These are phyloP conservation scores for Prietella phreatophila DNA, from an alignment of 2,113 vertebrate genomes.

Conservation along the genomic window DNA sequence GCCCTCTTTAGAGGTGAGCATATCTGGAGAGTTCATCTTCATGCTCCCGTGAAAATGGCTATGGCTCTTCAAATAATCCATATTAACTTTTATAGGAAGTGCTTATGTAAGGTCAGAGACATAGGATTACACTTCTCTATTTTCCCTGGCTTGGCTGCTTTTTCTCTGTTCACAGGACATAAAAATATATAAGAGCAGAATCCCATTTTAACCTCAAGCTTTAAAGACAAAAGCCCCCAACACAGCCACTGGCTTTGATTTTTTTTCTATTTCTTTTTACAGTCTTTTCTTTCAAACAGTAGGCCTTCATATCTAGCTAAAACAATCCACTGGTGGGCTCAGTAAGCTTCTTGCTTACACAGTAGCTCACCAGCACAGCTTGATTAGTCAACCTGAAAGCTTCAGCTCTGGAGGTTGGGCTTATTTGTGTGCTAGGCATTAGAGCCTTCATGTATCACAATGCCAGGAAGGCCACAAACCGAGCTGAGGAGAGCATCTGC, in stretches of 20 bases:
- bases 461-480: slow-evolving; percentile 20
- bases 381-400: slow-evolving; percentile 20
- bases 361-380: slow-evolving; percentile 44
- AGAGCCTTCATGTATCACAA: slow-evolving; percentile 50
- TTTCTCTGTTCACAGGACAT: slow-evolving; percentile 59
- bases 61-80: slow-evolving; percentile 61
- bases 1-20: slow-evolving; percentile 51
- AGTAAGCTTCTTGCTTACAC: slow-evolving; percentile 40
- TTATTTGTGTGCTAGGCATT: slow-evolving; percentile 15
- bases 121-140: slow-evolving; percentile 66
- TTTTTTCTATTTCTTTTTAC: neutral
- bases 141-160: slow-evolving; percentile 19
- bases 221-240: slow-evolving; percentile 20
- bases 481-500: slow-evolving; percentile 5
- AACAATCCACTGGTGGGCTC: neutral
- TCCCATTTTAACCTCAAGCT: slow-evolving; percentile 30
- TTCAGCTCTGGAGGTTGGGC: slow-evolving; percentile 10
- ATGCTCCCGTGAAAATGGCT: slow-evolving; percentile 62
- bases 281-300: neutral
- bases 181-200: slow-evolving; percentile 21
- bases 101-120: slow-evolving; percentile 75
- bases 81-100: slow-evolving; percentile 73
- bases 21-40: slow-evolving; percentile 69
- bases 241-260: neutral
- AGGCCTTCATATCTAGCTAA: neutral